Evolutionary conservation across 2,797 vertebrate species (phyloP), one percentile per base, ranked within the genome.

Genomic region (Botia kubotai): DNA sequence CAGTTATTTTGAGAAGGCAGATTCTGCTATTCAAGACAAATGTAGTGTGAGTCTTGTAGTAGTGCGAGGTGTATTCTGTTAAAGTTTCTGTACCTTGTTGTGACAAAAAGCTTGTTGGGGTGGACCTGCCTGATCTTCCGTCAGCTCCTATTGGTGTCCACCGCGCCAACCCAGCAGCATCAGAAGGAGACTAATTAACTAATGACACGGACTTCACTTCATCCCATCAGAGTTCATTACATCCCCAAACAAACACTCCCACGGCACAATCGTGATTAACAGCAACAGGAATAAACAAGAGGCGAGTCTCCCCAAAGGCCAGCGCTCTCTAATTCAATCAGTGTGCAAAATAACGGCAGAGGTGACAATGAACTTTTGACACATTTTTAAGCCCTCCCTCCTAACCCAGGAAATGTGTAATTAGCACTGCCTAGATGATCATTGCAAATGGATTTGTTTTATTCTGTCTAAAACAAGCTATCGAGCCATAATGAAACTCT

Each of bases 211-310:
- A 84, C 73, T 80, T 83, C 58, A 75, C 71, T 74, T 76, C 74
- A 75, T 83, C 68, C 79, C 72, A 81, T 86, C 77, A 83, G 74
- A 75, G 76, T 82, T 82, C 82, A 84, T 87, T 86, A 83, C 72
- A 82, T 79, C 77, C 80, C 75, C 72, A 86, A 81, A 87, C 82
- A 88, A 87, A 80, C 80, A 77, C 73, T 82, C 82, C 74, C 80
- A 80, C 4, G 19, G 68, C 33, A 55, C 65, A 62, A 75, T 69
- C 77, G 12, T 70, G 65, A 82, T 80, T 78, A 82, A 70, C 58
- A 74, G 26, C 33, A 58, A 36, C 76, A 67, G 69, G 16, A 82
- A 74, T 52, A 63, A 67, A 73, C 67, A 67, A 55, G 39, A 14
- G 26, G 29, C 21, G 16, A 11, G n/a, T 26, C 11, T 72, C 3